Conservation (phyloP, 2,888 invertebrate genomes). For the Meiosimyza platycephala region DNA sequence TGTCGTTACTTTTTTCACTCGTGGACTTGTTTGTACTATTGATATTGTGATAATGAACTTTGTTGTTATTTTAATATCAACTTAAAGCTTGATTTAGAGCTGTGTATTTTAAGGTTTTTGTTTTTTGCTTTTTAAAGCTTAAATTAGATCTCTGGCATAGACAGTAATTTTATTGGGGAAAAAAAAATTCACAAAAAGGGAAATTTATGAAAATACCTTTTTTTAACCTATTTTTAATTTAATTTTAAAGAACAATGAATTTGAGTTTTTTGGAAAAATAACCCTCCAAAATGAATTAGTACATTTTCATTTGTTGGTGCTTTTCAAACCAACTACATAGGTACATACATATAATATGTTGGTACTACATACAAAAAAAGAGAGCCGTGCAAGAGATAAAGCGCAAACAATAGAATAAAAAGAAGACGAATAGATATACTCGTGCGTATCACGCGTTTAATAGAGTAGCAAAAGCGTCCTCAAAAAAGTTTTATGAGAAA, state of each 20-base stretch:
- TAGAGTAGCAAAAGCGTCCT: no score
- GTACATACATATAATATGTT: no score
- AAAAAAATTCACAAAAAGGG: constrained; percentile 14
- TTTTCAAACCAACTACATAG: no score
- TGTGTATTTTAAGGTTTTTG: no score
- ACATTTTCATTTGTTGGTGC: no score
- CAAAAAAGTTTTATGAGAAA: no score
- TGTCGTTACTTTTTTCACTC: constrained; percentile 52
- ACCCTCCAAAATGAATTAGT: background rate
- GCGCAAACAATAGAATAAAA: no score
- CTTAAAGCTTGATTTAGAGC: background rate
- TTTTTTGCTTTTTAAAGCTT: background rate
- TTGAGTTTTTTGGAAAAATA: constrained; percentile 1
- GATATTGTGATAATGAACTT: background rate
- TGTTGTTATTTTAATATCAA: background rate
- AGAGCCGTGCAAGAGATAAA: no score
- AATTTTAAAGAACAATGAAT: no score
- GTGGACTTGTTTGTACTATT: constrained; percentile 4
- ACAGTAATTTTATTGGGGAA: background rate
- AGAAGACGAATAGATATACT: no score
- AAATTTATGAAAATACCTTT: constrained; percentile 2
- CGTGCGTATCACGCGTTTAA: no score
- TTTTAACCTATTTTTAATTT: background rate
- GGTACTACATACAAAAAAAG: no score
- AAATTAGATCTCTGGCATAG: background rate